Conservation (phyloP, 2,797 vertebrate genomes). For the Sorex maritimensis region DNA sequence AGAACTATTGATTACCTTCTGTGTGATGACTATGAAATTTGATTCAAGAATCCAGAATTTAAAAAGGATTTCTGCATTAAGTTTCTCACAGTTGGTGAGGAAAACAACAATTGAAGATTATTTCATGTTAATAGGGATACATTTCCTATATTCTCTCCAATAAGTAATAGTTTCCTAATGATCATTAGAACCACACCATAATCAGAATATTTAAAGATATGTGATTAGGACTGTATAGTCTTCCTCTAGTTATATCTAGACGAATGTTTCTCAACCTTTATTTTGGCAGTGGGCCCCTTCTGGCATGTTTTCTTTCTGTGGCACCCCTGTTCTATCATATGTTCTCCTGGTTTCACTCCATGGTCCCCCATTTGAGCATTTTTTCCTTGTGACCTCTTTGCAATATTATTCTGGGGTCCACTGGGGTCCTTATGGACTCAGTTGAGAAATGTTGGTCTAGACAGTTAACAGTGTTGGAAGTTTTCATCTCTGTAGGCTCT, state of each 20-base stretch:
- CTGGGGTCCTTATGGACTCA: no score
- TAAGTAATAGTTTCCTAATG: not conserved
- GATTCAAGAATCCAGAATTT: not conserved
- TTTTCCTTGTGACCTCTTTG: no score
- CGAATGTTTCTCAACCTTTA: no score
- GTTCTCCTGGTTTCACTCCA: no score
- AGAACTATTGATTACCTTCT: not conserved
- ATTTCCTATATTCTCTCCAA: not conserved
- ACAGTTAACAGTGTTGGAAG: not conserved
- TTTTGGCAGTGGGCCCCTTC: no score
- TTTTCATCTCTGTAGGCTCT: not conserved
- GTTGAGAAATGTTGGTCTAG: no score
- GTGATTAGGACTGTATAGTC: not conserved
- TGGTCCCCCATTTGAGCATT: no score
- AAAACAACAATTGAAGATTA: slow-evolving; percentile 32
- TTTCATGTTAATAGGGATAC: not conserved
- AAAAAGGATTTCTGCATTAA: slow-evolving; percentile 47
- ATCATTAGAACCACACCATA: not conserved
- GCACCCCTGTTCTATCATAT: no score
- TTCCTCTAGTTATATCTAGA: not conserved
- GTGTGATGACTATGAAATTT: not conserved
- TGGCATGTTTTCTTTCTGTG: no score
- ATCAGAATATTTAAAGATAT: not conserved
- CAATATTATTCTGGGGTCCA: no score
- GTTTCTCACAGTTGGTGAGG: not conserved